phyloP scores from a whole-genome alignment of 2,888 invertebrate genomes.

The Trachelus stipa region DNA sequence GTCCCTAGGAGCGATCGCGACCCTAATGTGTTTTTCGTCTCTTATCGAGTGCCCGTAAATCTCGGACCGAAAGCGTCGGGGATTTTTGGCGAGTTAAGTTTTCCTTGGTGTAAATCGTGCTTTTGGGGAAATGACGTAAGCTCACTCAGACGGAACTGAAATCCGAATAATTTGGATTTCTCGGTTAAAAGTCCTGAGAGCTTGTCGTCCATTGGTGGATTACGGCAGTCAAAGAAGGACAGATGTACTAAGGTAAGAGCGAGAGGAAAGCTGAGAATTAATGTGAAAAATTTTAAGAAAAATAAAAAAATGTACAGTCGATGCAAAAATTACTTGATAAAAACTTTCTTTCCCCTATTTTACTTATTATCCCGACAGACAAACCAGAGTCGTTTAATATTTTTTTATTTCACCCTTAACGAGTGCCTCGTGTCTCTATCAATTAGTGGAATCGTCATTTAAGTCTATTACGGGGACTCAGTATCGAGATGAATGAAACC shows the following conservation, averaged over 20 bases:
- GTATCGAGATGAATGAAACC: not conserved
- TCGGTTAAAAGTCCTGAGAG: not conserved
- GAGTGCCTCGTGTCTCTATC: not conserved
- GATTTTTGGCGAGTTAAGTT: not conserved
- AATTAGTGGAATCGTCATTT: not conserved
- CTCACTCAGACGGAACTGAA: not conserved
- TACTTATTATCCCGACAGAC: not conserved
- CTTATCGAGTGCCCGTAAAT: not conserved
- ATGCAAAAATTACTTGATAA: too few relatives aligned
- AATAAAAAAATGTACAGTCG: not conserved
- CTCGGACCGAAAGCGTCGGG: not conserved
- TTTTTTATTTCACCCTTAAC: not conserved
- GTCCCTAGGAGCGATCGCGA: not conserved
- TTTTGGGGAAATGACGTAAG: not conserved
- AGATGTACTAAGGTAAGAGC: not conserved
- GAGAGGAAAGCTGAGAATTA: not conserved
- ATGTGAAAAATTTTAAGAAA: not conserved
- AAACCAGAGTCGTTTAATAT: not conserved
- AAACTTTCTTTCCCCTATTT: too few relatives aligned
- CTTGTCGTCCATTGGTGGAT: not conserved
- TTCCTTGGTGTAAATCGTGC: not conserved
- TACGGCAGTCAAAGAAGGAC: not conserved
- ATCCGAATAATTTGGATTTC: not conserved
- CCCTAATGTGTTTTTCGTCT: not conserved
- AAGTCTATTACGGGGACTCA: not conserved